A percentile compares a stretch with the other conserved stretches of the same genome.
Evolutionary conservation across 2,113 vertebrate genomes (phyloP).

Genomic region (Leptobrachium leishanense): DNA sequence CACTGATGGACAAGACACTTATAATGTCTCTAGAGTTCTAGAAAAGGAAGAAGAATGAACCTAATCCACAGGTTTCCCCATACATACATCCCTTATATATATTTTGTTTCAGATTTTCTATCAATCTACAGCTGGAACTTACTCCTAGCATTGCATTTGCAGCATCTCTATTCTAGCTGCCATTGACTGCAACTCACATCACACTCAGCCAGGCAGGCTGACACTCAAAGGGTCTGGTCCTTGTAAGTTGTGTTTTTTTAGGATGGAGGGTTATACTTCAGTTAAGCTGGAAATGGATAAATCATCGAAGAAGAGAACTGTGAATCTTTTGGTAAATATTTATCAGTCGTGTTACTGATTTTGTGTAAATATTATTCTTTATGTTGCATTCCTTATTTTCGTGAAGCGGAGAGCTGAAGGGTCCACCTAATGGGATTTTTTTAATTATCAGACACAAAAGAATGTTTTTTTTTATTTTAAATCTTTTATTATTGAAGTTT

Average conservation of each 20-base stretch:
- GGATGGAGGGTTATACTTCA: too few species aligned
- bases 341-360: too few species aligned
- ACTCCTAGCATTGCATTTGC: neutral
- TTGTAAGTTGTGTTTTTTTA: too few species aligned
- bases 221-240: neutral
- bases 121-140: neutral
- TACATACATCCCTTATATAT: neutral
- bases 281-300: too few species aligned
- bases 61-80: too few species aligned
- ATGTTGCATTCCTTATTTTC: neutral
- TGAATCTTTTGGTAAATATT: too few species aligned
- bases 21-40: neutral
- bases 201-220: neutral
- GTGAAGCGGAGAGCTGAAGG: neutral
- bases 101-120: neutral
- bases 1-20: slow-evolving; percentile 30
- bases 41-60: too few species aligned
- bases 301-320: too few species aligned
- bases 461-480: neutral
- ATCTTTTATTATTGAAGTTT: too few species aligned
- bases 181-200: neutral
- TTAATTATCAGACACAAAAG: neutral
- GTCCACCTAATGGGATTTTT: neutral
- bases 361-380: neutral
- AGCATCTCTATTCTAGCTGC: neutral